Evolutionary conservation across 2,888 invertebrate genomes (phyloP), one percentile per base, ranked within the genome.

Genomic region (Cosmorhoe ocellata): DNA sequence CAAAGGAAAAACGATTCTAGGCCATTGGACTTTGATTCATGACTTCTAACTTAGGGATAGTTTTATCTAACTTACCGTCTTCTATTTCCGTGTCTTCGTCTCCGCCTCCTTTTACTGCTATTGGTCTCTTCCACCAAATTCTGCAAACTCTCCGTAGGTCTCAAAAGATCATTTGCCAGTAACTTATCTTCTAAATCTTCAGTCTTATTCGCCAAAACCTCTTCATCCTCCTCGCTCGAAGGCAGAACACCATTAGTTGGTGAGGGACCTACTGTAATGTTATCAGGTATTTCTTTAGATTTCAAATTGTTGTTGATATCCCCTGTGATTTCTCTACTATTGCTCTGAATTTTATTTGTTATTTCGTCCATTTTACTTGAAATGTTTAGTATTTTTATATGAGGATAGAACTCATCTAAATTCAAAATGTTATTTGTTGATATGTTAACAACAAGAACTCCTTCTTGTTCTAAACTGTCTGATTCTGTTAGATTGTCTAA

Each of bases 271-370:
- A 90, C 72, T 3, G 88, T 89, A 14, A 88, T 66, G 53, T 90
- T 89, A n/a, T 87, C 89, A 13, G 86, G 84, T 11, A 85, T 41
- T 34, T 81, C 84, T 70, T 90, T 90, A 8, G 81, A 74, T 66
- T 87, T 90, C 0, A 90, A 63, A 59, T 90, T 80, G 59, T 90
- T 87, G 34, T 87, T 90, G 12, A 78, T 77, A 66, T 90, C 91
- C 6, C 91, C 91, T 28, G 86, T 90, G 28, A 91, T 91, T 70
- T 91, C 91, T 56, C 91, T 69, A 55, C 90, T 91, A 43, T 91
- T 91, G 57, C 91, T 91, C 64, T 91, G 91, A 36, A 91, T 90
- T 70, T 91, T 91, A 51, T 90, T 90, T 4, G 86, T 85, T 1
- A 85, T 82, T 64, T 91, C 91, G 56, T 91, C 90, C 64, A 80